Base-by-base conservation (phyloP, 92 coral and sea anemone species). In the Porites evermanni region DNA sequence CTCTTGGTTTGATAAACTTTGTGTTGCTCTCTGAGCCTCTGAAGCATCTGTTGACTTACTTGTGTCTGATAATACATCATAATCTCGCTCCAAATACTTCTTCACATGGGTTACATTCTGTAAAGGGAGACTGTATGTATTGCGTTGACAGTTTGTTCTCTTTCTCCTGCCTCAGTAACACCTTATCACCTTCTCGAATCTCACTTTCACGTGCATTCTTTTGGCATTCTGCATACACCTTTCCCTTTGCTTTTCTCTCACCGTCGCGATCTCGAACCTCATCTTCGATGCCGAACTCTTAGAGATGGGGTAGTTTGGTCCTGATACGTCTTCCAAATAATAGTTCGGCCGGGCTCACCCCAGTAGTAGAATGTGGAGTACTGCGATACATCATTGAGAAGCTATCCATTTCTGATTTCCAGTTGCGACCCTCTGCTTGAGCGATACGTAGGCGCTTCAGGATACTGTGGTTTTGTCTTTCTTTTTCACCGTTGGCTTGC, bases 381-480 rank as follows among this genome's bases (percentile, higher is more conserved):
- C 54, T 77, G 23, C 58, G 52, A 77, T 60, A 10, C 70, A 77
- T 60, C 70, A 77, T 20, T 54, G 18, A 18, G 67, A 59, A 53
- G 59, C 8, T 19, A n/a, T 75, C 79, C 50, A 75, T 75, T 21
- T 77, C 70, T 29, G 81, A 26, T 29, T 32, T 77, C 70, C 71
- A 77, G 76, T 53, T 75, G 21, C 91, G 73, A 64, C 83, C 88
- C 21, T 80, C 87, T 38, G 81, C 91, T 80, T 80, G 82, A 50
- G 87, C 82, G 73, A 80, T 80, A 18, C 71, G 87, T 53, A 87
- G 71, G 58, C 53, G 29, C 29, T 26, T 26, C 29, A 26, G 29
- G 29, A 26, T 87, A 66, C 81, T 80, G 61, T 82, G 82, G 23
- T 87, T 87, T 64, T 87, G 87, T 72, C 77, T 71, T 51, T 54